These are phyloP conservation scores for Clivina fossor DNA, from an alignment of 2,888 invertebrate species.

Conservation along the genomic window DNA sequence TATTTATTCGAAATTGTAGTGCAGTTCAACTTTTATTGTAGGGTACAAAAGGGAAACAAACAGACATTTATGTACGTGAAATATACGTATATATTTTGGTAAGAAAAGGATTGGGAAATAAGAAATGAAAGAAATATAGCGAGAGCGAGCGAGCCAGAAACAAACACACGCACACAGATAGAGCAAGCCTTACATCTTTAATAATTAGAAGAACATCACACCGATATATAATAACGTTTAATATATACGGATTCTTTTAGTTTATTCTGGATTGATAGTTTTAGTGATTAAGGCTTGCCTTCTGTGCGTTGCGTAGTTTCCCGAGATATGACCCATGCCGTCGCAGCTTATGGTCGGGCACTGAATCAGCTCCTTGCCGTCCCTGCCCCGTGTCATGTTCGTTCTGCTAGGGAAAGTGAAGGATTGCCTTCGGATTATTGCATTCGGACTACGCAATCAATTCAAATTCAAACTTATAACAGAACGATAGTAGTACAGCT, in stretches of 20 bases:
- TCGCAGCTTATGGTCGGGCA: constrained; percentile 81
- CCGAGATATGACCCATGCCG: constrained; percentile 85
- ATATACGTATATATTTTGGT: too few relatives aligned
- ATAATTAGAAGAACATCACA: neutral
- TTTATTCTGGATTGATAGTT: too few relatives aligned
- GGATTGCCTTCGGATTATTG: constrained; percentile 14
- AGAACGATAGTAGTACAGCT: too few relatives aligned
- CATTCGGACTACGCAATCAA: constrained; percentile 30
- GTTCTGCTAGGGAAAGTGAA: constrained; percentile 29
- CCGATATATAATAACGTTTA: too few relatives aligned
- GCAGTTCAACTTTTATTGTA: too few relatives aligned
- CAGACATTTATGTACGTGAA: too few relatives aligned
- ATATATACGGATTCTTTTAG: too few relatives aligned
- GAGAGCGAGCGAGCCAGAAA: neutral
- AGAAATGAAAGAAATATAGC: too few relatives aligned
- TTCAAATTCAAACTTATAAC: too few relatives aligned
- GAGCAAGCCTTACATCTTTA: neutral
- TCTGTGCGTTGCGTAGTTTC: constrained; percentile 87
- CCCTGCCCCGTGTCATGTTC: constrained; percentile 59
- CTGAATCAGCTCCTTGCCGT: constrained; percentile 74
- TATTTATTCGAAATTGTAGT: too few relatives aligned
- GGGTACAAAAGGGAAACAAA: too few relatives aligned
- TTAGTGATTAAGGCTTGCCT: constrained; percentile 64
- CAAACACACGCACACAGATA: neutral
- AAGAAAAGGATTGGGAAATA: too few relatives aligned